Conservation (phyloP, 2,113 vertebrate species). For the Pardalotus punctatus region DNA sequence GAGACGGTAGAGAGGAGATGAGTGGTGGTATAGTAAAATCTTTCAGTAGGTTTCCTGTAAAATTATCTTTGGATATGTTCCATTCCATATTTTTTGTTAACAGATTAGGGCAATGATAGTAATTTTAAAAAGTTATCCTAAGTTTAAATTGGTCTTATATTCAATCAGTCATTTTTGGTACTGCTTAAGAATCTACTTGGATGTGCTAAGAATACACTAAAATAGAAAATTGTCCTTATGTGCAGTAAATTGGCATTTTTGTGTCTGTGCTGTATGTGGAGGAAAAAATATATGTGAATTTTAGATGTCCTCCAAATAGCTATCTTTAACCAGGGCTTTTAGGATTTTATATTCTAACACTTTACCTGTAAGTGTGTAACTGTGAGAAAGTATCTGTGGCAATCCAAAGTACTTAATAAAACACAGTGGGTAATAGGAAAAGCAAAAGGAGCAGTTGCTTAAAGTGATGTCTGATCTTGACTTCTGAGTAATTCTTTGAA, state of each 20-base stretch:
- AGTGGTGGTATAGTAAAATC: background rate
- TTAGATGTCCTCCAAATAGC: background rate
- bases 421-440: background rate
- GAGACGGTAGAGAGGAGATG: background rate
- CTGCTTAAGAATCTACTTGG: background rate
- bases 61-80: background rate
- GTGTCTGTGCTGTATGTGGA: background rate
- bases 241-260: background rate
- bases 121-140: background rate
- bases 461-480: background rate
- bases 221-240: background rate
- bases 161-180: background rate
- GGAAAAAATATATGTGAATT: background rate
- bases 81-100: background rate
- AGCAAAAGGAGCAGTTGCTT: background rate
- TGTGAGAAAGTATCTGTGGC: background rate
- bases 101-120: background rate
- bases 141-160: background rate
- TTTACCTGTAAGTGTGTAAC: background rate
- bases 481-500: background rate
- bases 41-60: background rate
- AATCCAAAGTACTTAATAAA: background rate
- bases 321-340: background rate
- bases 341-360: background rate
- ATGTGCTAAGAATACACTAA: background rate